These are phyloP conservation scores for Daubentonia madagascariensis DNA, from an alignment of 2,113 vertebrate species.

Conservation along the genomic window DNA sequence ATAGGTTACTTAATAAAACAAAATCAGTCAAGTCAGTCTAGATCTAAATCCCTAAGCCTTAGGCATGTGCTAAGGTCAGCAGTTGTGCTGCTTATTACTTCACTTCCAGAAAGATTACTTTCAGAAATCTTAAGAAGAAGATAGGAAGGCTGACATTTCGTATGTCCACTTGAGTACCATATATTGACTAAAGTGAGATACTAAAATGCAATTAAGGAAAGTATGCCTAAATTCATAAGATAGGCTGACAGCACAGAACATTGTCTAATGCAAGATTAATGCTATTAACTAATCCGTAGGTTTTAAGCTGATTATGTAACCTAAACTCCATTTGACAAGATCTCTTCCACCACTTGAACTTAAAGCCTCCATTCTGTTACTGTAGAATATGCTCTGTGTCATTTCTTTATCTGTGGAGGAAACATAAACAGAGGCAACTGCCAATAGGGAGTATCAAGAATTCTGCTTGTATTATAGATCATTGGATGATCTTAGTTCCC, in stretches of 20 bases:
- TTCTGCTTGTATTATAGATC: background rate
- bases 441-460: background rate
- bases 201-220: background rate
- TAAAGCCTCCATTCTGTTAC: background rate
- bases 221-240: slow-evolving; percentile 16
- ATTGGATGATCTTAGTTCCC: background rate
- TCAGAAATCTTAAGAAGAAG: background rate
- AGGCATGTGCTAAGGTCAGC: background rate
- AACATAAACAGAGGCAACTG: background rate
- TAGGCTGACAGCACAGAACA: background rate
- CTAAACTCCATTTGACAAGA: background rate
- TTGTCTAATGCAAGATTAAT: background rate
- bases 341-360: background rate
- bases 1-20: background rate
- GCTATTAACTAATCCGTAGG: background rate
- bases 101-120: background rate
- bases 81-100: background rate
- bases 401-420: background rate
- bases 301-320: background rate
- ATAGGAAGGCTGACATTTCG: background rate
- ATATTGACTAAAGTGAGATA: background rate
- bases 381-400: background rate
- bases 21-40: background rate
- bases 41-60: background rate
- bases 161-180: background rate